phyloP scores from a whole-genome alignment of 2,888 invertebrate species.

The Ceriagrion tenellum region DNA sequence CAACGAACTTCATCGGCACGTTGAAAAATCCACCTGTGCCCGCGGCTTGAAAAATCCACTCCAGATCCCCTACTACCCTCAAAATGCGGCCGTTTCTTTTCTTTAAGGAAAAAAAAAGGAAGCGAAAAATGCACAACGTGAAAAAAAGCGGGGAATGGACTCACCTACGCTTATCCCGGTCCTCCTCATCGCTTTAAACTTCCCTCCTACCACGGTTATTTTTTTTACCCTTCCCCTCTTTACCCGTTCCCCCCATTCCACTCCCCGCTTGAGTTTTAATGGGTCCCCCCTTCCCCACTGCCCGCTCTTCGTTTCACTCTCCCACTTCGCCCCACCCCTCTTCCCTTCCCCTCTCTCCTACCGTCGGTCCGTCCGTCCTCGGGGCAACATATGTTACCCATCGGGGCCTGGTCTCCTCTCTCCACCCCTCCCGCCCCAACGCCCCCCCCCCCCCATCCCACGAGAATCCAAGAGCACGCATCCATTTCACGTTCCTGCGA shows the following conservation, averaged over 20 bases:
- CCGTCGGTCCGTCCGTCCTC: background rate
- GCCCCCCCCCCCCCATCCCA: background rate
- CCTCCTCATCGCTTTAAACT: background rate
- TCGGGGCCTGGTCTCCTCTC: background rate
- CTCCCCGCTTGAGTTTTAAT: background rate
- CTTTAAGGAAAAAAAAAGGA: background rate
- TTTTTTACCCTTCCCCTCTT: background rate
- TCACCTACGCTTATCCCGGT: slow-evolving; percentile 9
- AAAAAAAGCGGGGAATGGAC: background rate
- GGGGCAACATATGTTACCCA: slow-evolving; percentile 60
- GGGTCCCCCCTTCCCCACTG: background rate
- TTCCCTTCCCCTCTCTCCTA: background rate
- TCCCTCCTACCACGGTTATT: background rate
- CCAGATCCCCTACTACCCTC: background rate
- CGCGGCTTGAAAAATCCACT: background rate
- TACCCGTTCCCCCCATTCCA: background rate
- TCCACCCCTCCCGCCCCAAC: no score
- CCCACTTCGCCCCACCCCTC: background rate
- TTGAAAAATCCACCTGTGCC: slow-evolving; percentile 59
- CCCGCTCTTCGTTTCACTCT: background rate
- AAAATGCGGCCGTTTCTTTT: slow-evolving; percentile 45
- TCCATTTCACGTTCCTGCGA: slow-evolving; percentile 55
- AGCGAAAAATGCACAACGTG: background rate
- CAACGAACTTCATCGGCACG: slow-evolving; percentile 35
- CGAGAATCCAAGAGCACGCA: slow-evolving; percentile 35